These are phyloP conservation scores for Garra rufa DNA, from an alignment of 2,113 vertebrate species.

Conservation along the genomic window DNA sequence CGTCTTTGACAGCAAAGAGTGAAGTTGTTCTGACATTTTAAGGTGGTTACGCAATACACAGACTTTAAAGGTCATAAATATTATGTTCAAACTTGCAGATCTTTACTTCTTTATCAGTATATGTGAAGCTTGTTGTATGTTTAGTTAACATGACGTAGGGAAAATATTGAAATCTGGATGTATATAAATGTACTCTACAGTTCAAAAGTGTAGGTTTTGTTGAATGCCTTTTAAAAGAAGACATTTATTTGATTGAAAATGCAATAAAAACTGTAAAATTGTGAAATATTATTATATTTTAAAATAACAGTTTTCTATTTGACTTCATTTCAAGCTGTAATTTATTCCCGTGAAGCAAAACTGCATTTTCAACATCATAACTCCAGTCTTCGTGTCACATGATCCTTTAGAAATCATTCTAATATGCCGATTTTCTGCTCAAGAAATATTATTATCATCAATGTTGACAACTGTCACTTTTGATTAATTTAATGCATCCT, in stretches of 20 bases:
- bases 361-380: not conserved
- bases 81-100: not conserved
- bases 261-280: too few relatives aligned
- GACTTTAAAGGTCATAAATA: slow-evolving; percentile 6
- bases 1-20: slow-evolving; percentile 6
- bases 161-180: not conserved
- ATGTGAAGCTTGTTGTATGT: not conserved
- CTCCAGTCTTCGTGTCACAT: not conserved
- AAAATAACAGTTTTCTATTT: too few relatives aligned
- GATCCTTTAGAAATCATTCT: not conserved
- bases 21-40: slow-evolving; percentile 1
- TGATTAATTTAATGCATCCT: too few relatives aligned
- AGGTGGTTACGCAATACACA: not conserved
- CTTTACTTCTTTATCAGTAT: not conserved
- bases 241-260: not conserved
- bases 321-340: too few relatives aligned
- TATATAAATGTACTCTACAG: not conserved
- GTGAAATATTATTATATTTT: too few relatives aligned
- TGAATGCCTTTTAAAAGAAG: not conserved
- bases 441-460: too few relatives aligned
- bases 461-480: too few relatives aligned
- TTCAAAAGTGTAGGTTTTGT: not conserved
- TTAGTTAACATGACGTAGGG: not conserved
- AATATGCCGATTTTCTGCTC: too few relatives aligned
- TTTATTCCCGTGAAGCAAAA: not conserved